phyloP scores from a whole-genome alignment of 2,797 vertebrate genomes.

The Chanos chanos region DNA sequence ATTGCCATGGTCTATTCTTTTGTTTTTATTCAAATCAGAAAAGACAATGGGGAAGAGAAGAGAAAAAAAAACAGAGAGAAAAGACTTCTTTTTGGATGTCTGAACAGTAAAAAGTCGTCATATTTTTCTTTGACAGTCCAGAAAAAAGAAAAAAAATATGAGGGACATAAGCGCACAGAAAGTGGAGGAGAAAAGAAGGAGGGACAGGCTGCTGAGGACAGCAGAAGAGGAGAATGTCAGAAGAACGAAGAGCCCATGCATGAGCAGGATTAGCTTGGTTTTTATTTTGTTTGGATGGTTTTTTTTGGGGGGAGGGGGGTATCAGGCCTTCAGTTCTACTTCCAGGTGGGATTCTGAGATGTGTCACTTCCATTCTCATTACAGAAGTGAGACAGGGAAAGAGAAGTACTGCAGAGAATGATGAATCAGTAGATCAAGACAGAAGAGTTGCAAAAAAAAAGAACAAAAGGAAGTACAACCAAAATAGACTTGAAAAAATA shows the following conservation, averaged over 20 bases:
- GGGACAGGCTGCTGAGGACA: conserved; percentile 25
- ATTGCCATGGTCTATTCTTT: conserved; percentile 70
- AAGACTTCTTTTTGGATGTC: conserved; percentile 29
- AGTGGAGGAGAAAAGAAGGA: conserved; percentile 25
- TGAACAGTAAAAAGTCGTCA: conserved; percentile 12
- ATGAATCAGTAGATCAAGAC: background rate
- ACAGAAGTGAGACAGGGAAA: conserved; percentile 10
- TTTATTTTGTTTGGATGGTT: too few species aligned
- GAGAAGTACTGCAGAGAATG: conserved; percentile 10
- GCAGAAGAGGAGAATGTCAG: conserved; percentile 12
- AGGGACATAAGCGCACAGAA: conserved; percentile 33
- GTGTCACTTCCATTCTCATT: conserved; percentile 23
- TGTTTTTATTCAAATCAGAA: conserved; percentile 38
- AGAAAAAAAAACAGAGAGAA: conserved; percentile 23
- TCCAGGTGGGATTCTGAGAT: background rate
- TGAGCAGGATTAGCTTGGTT: conserved; percentile 8
- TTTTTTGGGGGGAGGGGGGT: too few species aligned
- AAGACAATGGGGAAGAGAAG: conserved; percentile 35
- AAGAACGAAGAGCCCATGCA: conserved; percentile 9
- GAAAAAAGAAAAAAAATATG: conserved; percentile 23
- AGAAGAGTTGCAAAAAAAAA: background rate
- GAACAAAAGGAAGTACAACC: background rate
- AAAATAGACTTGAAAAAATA: background rate
- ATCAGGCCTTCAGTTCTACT: too few species aligned
- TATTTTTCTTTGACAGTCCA: conserved; percentile 35